Base-by-base conservation (phyloP, 2,797 vertebrate species). In the Melanotaenia parkinsoni region DNA sequence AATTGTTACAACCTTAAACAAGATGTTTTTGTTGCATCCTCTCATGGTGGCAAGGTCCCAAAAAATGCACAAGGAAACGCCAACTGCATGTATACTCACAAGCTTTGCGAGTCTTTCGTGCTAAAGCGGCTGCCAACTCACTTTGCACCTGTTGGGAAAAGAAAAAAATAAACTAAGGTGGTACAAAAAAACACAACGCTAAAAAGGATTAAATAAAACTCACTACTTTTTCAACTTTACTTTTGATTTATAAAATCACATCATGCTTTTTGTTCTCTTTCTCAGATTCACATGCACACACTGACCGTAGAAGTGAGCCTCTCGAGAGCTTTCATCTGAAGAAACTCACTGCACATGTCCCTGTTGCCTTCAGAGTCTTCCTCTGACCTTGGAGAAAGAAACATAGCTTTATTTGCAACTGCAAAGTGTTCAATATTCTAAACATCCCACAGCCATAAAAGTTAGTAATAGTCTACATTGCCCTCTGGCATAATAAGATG, bases 291-390 rank as follows among this genome's bases (percentile, higher is more conserved):
- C 30, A 37, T 33, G 53, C 60, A 76, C 61, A 58, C 26, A 87
- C 93, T 90, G 93, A 99, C 98, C 91, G 97, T 98, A 77, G 97
- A 97, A 1, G 97, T 98, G 58, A 99, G 96, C 60, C 96, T 96
- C 87, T 96, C 97, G 5, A 99, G 95, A 62, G 95, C 95, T 86
- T 94, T 95, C 91, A 96, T 95, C 92, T 96, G 95, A 60, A 96
- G 94, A 80, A 99, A 96, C 93, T 98, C 97, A 79, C 95, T 95
- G 76, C 95, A 96, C 83, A 96, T 95, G 90, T 98, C 97, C 78
- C 96, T 89, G 2, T 96, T 93, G 74, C 96, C 96, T 82, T 98
- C 93, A 54, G 93, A 91, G 88, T 95, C 94, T 77, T 95, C 94
- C 79, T 94, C 93, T 56, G 94, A 93, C 89, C 94, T 95, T 69